These are phyloP conservation scores for Meleagris gallopavo DNA, from an alignment of 2,113 vertebrate species.

Conservation along the genomic window DNA sequence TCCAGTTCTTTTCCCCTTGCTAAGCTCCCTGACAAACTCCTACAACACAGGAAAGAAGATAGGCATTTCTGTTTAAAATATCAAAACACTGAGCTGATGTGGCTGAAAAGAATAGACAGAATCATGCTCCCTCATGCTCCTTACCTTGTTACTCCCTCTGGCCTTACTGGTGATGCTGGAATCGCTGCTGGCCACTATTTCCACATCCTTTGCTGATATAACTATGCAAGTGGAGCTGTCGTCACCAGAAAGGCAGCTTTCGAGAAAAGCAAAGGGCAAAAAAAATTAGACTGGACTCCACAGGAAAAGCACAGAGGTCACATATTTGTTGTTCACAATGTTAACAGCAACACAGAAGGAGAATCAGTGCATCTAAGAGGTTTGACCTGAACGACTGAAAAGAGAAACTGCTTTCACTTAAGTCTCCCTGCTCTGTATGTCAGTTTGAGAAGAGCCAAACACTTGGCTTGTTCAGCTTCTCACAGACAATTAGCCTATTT, in stretches of 20 bases:
- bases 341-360: not conserved
- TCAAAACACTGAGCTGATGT: not conserved
- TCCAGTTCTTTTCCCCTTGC: not conserved
- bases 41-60: not conserved
- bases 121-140: not conserved
- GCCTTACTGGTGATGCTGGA: slow-evolving; percentile 97
- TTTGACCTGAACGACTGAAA: not conserved
- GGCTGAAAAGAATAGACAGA: not conserved
- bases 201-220: slow-evolving; percentile 92
- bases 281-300: not conserved
- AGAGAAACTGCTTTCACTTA: not conserved
- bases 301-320: not conserved
- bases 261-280: not conserved
- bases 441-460: not conserved
- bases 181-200: slow-evolving; percentile 96
- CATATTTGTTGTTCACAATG: not conserved
- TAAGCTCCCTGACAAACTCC: not conserved
- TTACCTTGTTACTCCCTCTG: slow-evolving; percentile 96
- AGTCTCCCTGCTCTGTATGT: not conserved
- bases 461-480: not conserved
- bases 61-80: not conserved
- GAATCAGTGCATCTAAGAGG: not conserved
- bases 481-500: not conserved
- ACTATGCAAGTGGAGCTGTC: slow-evolving; percentile 90
- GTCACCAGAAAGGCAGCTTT: slow-evolving; percentile 91